Conservation (phyloP, 2,888 invertebrate species). For the Nephrocerus scutellatus region DNA sequence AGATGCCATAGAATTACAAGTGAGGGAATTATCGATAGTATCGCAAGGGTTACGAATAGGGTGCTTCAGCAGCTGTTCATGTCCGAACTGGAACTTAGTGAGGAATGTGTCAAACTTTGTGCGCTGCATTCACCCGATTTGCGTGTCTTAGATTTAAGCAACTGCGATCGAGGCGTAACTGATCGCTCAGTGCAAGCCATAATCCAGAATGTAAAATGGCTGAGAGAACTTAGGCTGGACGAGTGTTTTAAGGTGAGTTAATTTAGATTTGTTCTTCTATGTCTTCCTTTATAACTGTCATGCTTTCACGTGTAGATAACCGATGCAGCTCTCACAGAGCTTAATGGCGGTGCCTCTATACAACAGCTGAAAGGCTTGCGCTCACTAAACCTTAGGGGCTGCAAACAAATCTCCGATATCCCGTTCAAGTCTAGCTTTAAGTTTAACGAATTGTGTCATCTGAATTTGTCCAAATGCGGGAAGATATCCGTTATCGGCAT, state of each 20-base stretch:
- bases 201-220: constrained; percentile 55
- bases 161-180: constrained; percentile 65
- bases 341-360: constrained; percentile 50
- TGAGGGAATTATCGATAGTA: constrained; percentile 55
- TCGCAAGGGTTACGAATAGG: constrained; percentile 51
- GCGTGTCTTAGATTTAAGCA: constrained; percentile 56
- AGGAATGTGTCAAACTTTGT: constrained; percentile 56
- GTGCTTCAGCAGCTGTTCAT: constrained; percentile 52
- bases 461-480: constrained; percentile 62
- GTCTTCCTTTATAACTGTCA: not conserved
- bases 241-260: constrained; percentile 50
- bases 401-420: constrained; percentile 65
- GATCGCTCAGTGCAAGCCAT: constrained; percentile 62
- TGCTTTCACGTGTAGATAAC: constrained; percentile 50
- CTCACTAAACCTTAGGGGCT: constrained; percentile 59
- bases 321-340: constrained; percentile 65
- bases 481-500: constrained; percentile 62
- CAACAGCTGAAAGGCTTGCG: constrained; percentile 52
- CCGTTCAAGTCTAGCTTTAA: constrained; percentile 62
- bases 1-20: constrained; percentile 60
- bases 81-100: constrained; percentile 56
- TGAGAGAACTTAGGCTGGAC: constrained; percentile 57
- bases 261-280: constrained; percentile 4
- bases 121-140: constrained; percentile 55
- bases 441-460: constrained; percentile 56